Evolutionary conservation across 2,888 invertebrate genomes (phyloP).

Genomic region (Acheta domesticus): DNA sequence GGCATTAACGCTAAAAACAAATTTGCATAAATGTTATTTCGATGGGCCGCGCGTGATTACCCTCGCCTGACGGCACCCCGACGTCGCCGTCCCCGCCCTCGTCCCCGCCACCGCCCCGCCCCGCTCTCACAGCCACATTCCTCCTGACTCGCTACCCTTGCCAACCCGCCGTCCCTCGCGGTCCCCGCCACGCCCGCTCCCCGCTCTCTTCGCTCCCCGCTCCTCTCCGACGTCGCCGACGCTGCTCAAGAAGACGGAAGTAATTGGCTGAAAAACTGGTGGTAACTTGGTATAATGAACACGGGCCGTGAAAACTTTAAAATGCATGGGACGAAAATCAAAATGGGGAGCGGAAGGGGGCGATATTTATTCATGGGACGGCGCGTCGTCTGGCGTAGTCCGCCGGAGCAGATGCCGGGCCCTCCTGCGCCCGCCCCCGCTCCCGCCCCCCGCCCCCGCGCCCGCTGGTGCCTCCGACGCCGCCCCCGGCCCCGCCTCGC

Average conservation of each 20-base stretch:
- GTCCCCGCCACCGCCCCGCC: not conserved
- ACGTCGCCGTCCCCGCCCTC: not conserved
- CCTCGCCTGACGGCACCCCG: not conserved
- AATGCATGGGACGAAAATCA: slow-evolving; percentile 18
- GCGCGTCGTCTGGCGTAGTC: slow-evolving; percentile 9
- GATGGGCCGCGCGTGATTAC: not conserved
- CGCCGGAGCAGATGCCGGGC: not conserved
- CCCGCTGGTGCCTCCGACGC: too few relatives aligned
- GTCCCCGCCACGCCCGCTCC: not conserved
- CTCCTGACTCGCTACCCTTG: not conserved
- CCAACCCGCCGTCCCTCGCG: not conserved
- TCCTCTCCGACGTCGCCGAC: not conserved
- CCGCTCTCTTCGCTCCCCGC: not conserved
- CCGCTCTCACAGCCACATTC: not conserved
- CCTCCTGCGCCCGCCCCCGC: not conserved
- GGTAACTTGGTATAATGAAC: slow-evolving; percentile 18
- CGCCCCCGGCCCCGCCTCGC: not conserved
- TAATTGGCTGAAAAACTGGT: slow-evolving; percentile 18
- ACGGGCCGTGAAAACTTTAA: slow-evolving; percentile 18
- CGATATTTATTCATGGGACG: slow-evolving; percentile 18
- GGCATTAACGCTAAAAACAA: slow-evolving; percentile 18
- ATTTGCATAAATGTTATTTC: slow-evolving; percentile 18
- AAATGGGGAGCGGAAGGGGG: slow-evolving; percentile 11
- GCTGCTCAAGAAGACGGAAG: slow-evolving; percentile 18
- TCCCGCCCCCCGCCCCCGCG: not conserved